Conservation (phyloP, 2,113 vertebrate species). For the Riparia riparia region DNA sequence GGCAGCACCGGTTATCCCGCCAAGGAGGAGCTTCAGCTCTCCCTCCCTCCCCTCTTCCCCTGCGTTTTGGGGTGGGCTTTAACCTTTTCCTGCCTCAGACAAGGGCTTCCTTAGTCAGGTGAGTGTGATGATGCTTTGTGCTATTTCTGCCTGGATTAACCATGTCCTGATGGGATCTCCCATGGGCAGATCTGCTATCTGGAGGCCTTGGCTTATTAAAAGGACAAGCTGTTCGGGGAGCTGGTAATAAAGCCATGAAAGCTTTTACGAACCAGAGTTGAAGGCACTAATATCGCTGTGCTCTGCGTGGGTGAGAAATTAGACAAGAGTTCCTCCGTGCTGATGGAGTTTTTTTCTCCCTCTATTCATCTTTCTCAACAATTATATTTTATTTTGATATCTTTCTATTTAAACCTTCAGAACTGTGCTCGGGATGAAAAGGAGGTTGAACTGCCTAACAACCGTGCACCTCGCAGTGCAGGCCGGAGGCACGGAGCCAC, state of each 20-base stretch:
- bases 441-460: background rate
- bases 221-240: constrained; percentile 44
- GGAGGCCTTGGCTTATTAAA: constrained; percentile 52
- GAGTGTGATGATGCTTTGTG: background rate
- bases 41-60: background rate
- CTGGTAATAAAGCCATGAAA: constrained; percentile 52
- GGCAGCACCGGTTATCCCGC: background rate
- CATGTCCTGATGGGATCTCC: constrained; percentile 26
- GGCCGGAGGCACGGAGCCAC: background rate
- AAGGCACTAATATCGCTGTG: constrained; percentile 60
- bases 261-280: constrained; percentile 52
- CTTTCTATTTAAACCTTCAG: constrained; percentile 69
- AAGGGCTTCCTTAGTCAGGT: background rate
- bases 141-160: background rate
- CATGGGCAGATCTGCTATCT: constrained; percentile 13
- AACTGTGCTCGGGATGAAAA: background rate
- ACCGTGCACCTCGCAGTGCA: background rate
- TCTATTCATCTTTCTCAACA: constrained; percentile 62
- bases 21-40: background rate
- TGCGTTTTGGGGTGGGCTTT: background rate
- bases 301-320: constrained; percentile 68
- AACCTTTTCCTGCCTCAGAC: background rate
- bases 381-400: constrained; percentile 74
- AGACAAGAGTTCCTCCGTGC: constrained; percentile 65
- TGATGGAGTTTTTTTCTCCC: background rate